A percentile compares a stretch with the other conserved stretches of the same genome.
Evolutionary conservation across 2,888 invertebrate genomes (phyloP).

Genomic region (Sesamia inferens): DNA sequence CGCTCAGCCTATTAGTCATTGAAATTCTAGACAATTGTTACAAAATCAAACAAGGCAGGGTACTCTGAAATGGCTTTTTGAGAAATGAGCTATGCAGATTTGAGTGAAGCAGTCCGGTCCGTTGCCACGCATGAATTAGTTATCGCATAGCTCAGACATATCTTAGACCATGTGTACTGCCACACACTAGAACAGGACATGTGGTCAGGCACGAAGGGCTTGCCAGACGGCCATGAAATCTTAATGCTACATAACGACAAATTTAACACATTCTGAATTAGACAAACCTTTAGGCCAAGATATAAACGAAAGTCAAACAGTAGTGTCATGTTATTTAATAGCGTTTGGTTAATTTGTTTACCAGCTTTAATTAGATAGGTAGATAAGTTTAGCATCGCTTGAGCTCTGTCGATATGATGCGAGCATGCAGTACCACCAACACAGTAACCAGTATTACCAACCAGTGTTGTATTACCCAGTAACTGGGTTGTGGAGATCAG

Average conservation of each 20-base stretch:
- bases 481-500: not conserved
- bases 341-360: not conserved
- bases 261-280: not conserved
- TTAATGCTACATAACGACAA: not conserved
- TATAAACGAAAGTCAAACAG: not conserved
- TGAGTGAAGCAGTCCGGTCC: slow-evolving; percentile 22
- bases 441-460: not conserved
- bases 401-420: not conserved
- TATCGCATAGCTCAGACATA: slow-evolving; percentile 12
- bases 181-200: slow-evolving; percentile 5
- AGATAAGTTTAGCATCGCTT: not conserved
- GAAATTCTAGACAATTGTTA: not conserved
- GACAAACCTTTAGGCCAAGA: not conserved
- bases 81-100: slow-evolving; percentile 32
- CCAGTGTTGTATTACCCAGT: not conserved
- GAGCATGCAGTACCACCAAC: too few relatives aligned
- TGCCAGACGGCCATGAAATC: slow-evolving; percentile 15
- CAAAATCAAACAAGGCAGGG: slow-evolving; percentile 1
- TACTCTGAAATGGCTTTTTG: slow-evolving; percentile 1
- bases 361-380: not conserved
- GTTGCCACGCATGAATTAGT: slow-evolving; percentile 37
- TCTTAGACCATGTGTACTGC: slow-evolving; percentile 10
- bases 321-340: not conserved
- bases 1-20: not conserved
- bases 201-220: not conserved